Conservation (phyloP, 2,888 invertebrate species). For the Salticus scenicus region DNA sequence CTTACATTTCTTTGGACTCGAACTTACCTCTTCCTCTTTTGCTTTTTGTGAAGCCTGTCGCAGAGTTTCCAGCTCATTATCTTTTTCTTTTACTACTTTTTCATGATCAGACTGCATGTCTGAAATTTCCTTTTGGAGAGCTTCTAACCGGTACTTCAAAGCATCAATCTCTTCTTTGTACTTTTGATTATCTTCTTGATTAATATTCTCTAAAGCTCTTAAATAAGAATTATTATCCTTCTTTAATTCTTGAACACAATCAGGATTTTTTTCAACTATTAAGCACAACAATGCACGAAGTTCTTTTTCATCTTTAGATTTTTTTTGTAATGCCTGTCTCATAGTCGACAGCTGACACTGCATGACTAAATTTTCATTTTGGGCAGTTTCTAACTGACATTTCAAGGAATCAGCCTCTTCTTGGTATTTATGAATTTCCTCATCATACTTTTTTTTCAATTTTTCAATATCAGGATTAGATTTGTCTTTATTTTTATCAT, state of each 20-base stretch:
- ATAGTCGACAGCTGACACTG: too few species aligned
- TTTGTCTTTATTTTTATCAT: not conserved
- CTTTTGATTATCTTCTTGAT: too few species aligned
- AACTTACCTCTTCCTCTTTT: slow-evolving; percentile 74
- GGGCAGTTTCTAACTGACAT: slow-evolving; percentile 93
- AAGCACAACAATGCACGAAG: too few species aligned
- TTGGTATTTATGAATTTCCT: slow-evolving; percentile 77
- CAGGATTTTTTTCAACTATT: too few species aligned
- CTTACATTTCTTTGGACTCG: slow-evolving; percentile 21
- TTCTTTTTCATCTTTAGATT: too few species aligned
- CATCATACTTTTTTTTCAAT: too few species aligned
- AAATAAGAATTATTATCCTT: too few species aligned
- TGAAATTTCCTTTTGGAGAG: slow-evolving; percentile 94
- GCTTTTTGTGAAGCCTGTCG: slow-evolving; percentile 80
- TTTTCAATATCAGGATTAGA: too few species aligned
- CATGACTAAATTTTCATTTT: slow-evolving; percentile 92
- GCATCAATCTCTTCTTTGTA: too few species aligned
- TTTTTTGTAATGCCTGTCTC: too few species aligned
- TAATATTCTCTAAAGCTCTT: too few species aligned
- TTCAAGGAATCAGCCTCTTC: slow-evolving; percentile 92
- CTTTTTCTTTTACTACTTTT: slow-evolving; percentile 87
- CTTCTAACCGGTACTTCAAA: slow-evolving; percentile 91
- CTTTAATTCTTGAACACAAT: too few species aligned
- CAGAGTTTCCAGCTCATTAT: slow-evolving; percentile 86
- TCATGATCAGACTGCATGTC: slow-evolving; percentile 87